These are phyloP conservation scores for Sceloporus undulatus DNA, from an alignment of 2,113 vertebrate genomes.

Conservation along the genomic window DNA sequence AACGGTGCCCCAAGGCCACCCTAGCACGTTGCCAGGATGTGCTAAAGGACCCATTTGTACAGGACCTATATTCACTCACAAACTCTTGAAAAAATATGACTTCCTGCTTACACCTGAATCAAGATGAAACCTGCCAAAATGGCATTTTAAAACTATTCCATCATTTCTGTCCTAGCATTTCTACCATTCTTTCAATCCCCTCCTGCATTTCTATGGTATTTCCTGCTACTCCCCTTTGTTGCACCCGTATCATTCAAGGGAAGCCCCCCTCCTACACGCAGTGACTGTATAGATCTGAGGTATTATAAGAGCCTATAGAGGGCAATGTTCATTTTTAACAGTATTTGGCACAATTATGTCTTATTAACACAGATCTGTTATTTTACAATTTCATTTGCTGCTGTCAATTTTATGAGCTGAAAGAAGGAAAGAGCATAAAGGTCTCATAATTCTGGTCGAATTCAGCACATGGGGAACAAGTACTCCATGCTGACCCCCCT, in stretches of 20 bases:
- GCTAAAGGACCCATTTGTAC: too few species aligned
- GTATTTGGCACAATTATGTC: slow-evolving; percentile 62
- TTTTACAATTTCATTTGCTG: slow-evolving; percentile 69
- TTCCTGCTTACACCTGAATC: not conserved
- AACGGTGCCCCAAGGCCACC: too few species aligned
- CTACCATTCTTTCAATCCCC: not conserved
- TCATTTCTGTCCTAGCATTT: slow-evolving; percentile 8
- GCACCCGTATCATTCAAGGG: slow-evolving; percentile 48
- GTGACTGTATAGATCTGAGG: slow-evolving; percentile 7
- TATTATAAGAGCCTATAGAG: slow-evolving; percentile 35
- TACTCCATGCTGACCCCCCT: slow-evolving; percentile 48
- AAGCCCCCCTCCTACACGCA: slow-evolving; percentile 30
- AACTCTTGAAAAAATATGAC: not conserved
- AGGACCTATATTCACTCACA: too few species aligned
- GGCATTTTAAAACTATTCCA: not conserved
- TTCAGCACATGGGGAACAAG: slow-evolving; percentile 60
- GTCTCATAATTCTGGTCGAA: slow-evolving; percentile 53
- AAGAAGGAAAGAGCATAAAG: slow-evolving; percentile 55
- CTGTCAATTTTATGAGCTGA: slow-evolving; percentile 63
- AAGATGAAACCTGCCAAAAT: not conserved
- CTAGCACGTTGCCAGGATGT: too few species aligned
- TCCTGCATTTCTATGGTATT: fast-evolving
- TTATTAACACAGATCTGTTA: slow-evolving; percentile 66
- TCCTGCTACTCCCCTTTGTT: slow-evolving; percentile 36
- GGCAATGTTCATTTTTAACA: slow-evolving; percentile 62